These are phyloP conservation scores for Leptinotarsa peninsularis DNA, from an alignment of 2,888 invertebrate genomes.

Conservation along the genomic window DNA sequence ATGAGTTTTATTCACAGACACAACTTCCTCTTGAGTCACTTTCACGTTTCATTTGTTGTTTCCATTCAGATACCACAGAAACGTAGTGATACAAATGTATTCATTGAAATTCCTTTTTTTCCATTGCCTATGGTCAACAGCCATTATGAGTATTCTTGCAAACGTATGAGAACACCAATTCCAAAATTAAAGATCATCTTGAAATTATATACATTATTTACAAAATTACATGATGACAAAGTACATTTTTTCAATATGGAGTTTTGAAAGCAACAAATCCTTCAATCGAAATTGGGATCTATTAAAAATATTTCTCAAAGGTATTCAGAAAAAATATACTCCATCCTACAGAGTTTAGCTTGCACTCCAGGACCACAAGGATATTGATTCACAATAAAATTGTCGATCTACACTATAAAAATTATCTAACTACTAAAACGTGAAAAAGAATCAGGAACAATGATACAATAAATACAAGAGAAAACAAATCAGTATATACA, in stretches of 20 bases:
- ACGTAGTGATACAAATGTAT: too few relatives aligned
- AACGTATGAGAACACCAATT: conserved; percentile 31
- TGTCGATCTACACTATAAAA: conserved; percentile 16
- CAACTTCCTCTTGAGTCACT: too few relatives aligned
- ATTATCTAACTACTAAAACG: conserved; percentile 46
- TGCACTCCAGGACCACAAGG: not conserved
- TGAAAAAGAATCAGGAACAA: conserved; percentile 64
- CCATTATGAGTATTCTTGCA: conserved; percentile 9
- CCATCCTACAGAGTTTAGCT: not conserved
- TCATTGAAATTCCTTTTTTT: too few relatives aligned
- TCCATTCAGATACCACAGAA: too few relatives aligned
- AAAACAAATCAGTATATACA: conserved; percentile 62
- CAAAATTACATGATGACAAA: conserved; percentile 24
- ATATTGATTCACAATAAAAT: conserved; percentile 16
- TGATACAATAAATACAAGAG: conserved; percentile 65
- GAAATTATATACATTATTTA: conserved; percentile 39
- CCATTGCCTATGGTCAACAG: too few relatives aligned
- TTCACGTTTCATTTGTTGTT: too few relatives aligned
- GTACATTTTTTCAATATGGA: conserved; percentile 24
- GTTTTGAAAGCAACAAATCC: conserved; percentile 21
- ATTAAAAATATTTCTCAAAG: not conserved
- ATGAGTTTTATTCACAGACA: too few relatives aligned
- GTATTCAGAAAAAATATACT: conserved; percentile 10
- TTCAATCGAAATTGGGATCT: conserved; percentile 2
- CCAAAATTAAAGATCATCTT: conserved; percentile 53